Conservation (phyloP, 2,797 vertebrate species). For the Poecile montanus region DNA sequence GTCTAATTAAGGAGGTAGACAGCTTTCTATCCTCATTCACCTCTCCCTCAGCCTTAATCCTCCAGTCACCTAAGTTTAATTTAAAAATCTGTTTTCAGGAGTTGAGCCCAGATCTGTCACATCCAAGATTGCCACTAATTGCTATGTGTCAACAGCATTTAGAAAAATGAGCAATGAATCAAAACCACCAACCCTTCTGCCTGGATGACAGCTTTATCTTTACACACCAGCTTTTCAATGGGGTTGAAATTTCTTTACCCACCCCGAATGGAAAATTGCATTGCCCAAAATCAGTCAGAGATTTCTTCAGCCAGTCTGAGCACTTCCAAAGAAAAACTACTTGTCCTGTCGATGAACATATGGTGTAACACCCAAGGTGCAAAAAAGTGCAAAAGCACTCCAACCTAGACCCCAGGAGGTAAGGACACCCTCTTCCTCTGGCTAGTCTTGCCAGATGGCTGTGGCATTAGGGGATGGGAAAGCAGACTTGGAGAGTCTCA, state of each 20-base stretch:
- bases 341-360: not conserved
- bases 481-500: constrained; percentile 17
- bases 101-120: constrained; percentile 14
- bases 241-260: not conserved
- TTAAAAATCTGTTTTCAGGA: constrained; percentile 50
- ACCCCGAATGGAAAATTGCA: not conserved
- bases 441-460: constrained; percentile 13
- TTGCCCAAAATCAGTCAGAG: not conserved
- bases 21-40: not conserved
- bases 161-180: constrained; percentile 35
- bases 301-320: not conserved
- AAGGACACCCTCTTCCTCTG: not conserved
- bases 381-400: constrained; percentile 1
- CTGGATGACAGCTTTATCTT: constrained; percentile 42
- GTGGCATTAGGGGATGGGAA: not conserved
- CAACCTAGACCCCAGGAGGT: constrained; percentile 4
- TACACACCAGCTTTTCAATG: not conserved
- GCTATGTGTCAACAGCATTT: constrained; percentile 20
- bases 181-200: constrained; percentile 9
- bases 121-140: constrained; percentile 40
- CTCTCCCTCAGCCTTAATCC: constrained; percentile 22
- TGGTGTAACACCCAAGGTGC: not conserved
- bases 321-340: not conserved
- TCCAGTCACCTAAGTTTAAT: constrained; percentile 34
- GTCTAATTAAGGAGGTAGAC: constrained; percentile 49